These are phyloP conservation scores for Scaptomyza hsui DNA, from an alignment of 1,140 invertebrate species.

Conservation along the genomic window DNA sequence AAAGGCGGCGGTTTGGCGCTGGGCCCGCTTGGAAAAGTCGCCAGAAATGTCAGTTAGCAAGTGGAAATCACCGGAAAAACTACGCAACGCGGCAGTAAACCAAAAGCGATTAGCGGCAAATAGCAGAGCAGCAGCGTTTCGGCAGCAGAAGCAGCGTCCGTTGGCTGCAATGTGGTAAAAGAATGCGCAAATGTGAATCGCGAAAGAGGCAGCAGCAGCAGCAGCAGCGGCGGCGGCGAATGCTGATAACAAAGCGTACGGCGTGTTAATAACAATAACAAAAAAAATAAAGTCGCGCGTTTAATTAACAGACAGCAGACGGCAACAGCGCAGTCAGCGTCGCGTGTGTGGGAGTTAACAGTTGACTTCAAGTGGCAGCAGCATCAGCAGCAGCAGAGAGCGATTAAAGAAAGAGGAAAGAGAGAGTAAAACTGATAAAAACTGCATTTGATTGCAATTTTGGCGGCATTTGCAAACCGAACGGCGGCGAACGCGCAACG, in stretches of 20 bases:
- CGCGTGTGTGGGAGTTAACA: slow-evolving; percentile 41
- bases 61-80: slow-evolving; percentile 82
- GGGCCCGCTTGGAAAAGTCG: slow-evolving; percentile 70
- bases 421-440: slow-evolving; percentile 58
- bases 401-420: slow-evolving; percentile 2
- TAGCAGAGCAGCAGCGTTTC: slow-evolving; percentile 37
- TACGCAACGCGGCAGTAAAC: slow-evolving; percentile 64
- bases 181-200: slow-evolving; percentile 51
- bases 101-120: slow-evolving; percentile 42
- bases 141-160: slow-evolving; percentile 33
- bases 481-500: slow-evolving; percentile 66
- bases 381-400: slow-evolving; percentile 13
- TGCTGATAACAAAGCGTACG: slow-evolving; percentile 74
- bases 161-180: slow-evolving; percentile 33
- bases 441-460: slow-evolving; percentile 79
- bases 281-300: slow-evolving; percentile 54
- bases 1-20: slow-evolving; percentile 47
- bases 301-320: slow-evolving; percentile 70
- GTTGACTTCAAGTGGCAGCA: slow-evolving; percentile 10
- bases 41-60: slow-evolving; percentile 72
- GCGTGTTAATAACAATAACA: slow-evolving; percentile 76
- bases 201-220: background rate
- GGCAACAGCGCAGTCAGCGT: slow-evolving; percentile 53
- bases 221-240: slow-evolving; percentile 39
- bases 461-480: slow-evolving; percentile 71